Conservation (phyloP, 2,113 vertebrate species). For the Callipepla californica region DNA sequence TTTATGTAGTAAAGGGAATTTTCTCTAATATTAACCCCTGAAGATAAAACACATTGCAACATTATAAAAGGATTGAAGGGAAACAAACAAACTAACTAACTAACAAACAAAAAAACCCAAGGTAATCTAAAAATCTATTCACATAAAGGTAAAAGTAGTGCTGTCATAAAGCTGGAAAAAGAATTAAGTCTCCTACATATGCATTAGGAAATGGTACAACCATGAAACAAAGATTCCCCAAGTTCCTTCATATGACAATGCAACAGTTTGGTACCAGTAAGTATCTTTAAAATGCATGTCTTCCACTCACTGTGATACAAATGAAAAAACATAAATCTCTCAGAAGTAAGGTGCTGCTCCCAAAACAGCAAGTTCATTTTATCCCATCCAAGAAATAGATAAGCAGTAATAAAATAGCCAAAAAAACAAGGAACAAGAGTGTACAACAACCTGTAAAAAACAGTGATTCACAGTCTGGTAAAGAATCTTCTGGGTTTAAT, state of each 20-base stretch:
- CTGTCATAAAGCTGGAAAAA: not conserved
- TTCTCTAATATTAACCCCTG: not conserved
- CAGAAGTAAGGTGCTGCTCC: not conserved
- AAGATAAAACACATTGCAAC: not conserved
- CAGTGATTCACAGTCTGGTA: not conserved
- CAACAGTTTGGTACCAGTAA: not conserved
- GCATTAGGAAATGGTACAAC: not conserved
- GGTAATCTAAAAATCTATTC: not conserved
- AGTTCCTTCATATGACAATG: not conserved
- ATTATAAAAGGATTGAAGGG: not conserved
- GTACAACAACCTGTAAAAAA: not conserved
- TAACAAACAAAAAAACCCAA: not conserved
- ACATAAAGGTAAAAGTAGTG: not conserved
- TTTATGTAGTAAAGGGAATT: not conserved
- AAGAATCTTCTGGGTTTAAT: not conserved
- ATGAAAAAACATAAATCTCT: not conserved
- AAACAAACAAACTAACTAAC: not conserved
- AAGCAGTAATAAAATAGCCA: not conserved
- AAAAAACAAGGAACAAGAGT: not conserved
- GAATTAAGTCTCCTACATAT: not conserved
- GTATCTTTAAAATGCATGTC: not conserved
- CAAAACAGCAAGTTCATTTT: not conserved
- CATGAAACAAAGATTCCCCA: not conserved
- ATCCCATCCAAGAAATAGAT: not conserved
- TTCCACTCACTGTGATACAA: not conserved